phyloP scores from a whole-genome alignment of 1,140 invertebrate species.

The Euwallacea similis region DNA sequence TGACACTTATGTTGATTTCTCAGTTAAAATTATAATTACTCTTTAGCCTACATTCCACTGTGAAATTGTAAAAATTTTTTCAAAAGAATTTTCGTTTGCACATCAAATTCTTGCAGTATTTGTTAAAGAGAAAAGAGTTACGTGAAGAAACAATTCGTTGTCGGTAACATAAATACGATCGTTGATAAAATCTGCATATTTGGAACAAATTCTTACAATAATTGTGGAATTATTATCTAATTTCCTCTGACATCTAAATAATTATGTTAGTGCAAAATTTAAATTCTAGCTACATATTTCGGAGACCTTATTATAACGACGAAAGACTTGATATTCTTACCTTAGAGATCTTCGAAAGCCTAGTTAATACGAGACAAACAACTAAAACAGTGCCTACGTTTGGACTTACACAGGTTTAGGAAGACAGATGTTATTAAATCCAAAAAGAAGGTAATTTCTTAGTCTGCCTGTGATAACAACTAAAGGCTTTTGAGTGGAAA shows the following conservation, averaged over 20 bases:
- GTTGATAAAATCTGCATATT: neutral
- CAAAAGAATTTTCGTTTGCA: neutral
- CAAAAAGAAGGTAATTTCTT: too few relatives aligned
- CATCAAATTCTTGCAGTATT: too few relatives aligned
- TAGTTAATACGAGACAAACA: conserved; percentile 32
- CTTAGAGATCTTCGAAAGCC: conserved; percentile 54
- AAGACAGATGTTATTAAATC: conserved; percentile 11
- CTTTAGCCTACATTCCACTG: conserved; percentile 33
- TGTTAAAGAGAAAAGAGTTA: conserved; percentile 1
- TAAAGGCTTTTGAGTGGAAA: neutral
- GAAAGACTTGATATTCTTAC: conserved; percentile 49
- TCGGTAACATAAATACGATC: conserved; percentile 27
- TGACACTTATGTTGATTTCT: conserved; percentile 41
- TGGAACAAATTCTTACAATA: conserved; percentile 27
- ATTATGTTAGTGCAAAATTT: conserved; percentile 35
- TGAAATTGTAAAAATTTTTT: conserved; percentile 14
- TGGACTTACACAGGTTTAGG: conserved; percentile 18
- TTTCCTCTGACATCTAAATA: conserved; percentile 7
- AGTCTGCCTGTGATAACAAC: too few relatives aligned
- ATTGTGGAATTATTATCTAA: conserved; percentile 21
- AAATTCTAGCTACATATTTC: conserved; percentile 36
- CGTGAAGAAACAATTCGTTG: conserved; percentile 19
- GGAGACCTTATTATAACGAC: conserved; percentile 43
- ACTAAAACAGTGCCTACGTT: conserved; percentile 9
- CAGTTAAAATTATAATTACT: neutral